A percentile compares a stretch with the other conserved stretches of the same genome.
Evolutionary conservation across 2,113 vertebrate genomes (phyloP).

Genomic region (Clinocottus analis): DNA sequence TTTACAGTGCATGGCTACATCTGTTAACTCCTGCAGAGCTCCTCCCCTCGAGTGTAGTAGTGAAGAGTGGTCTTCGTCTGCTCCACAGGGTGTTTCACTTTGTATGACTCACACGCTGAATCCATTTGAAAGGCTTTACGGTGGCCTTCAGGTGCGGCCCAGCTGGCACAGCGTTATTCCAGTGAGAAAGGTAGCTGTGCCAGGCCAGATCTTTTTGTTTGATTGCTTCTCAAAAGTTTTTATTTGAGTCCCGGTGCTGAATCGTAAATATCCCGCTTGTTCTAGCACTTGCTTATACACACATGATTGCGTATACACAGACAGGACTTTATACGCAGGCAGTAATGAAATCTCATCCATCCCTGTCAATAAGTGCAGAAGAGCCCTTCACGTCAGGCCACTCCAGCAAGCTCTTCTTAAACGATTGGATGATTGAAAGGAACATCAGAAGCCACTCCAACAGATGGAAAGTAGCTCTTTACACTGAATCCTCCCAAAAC

Average conservation of each 20-base stretch:
- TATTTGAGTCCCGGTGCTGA: background rate
- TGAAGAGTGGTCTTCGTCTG: background rate
- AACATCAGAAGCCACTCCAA: slow-evolving; percentile 60
- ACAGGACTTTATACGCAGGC: slow-evolving; percentile 20
- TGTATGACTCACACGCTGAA: background rate
- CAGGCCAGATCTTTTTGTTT: slow-evolving; percentile 15
- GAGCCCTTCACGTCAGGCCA: slow-evolving; percentile 53
- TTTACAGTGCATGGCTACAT: background rate
- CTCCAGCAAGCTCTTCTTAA: slow-evolving; percentile 68
- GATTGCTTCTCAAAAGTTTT: slow-evolving; percentile 25
- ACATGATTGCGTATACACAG: slow-evolving; percentile 20
- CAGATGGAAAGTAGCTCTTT: slow-evolving; percentile 57
- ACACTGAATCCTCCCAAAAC: slow-evolving; percentile 35
- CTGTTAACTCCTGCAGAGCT: slow-evolving; percentile 17
- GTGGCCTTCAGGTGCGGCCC: slow-evolving; percentile 41
- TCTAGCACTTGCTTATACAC: slow-evolving; percentile 1
- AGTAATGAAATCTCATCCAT: slow-evolving; percentile 58
- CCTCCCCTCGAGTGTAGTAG: background rate
- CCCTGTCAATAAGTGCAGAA: slow-evolving; percentile 54
- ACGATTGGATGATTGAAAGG: slow-evolving; percentile 64
- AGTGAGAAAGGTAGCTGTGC: background rate
- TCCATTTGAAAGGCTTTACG: slow-evolving; percentile 14
- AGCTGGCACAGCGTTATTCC: slow-evolving; percentile 6
- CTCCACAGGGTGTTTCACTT: background rate
- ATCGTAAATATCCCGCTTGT: slow-evolving; percentile 42